Conservation (phyloP, 2,797 vertebrate species). For the Amblyopsis hoosieri region DNA sequence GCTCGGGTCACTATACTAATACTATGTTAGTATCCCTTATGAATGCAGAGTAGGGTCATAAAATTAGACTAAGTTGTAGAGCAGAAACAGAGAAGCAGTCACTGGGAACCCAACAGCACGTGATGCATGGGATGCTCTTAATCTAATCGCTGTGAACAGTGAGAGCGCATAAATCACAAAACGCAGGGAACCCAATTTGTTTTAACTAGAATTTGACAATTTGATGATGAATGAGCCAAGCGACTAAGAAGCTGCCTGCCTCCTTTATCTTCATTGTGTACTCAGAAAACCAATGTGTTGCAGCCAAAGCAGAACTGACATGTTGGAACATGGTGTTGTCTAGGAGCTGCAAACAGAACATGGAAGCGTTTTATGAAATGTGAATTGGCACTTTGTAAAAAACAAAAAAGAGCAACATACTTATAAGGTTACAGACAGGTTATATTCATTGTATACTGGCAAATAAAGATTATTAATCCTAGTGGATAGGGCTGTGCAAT, state of each 20-base stretch:
- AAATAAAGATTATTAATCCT: too few relatives aligned
- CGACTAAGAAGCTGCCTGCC: constrained; percentile 44
- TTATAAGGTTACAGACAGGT: too few relatives aligned
- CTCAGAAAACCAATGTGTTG: constrained; percentile 34
- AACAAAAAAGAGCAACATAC: too few relatives aligned
- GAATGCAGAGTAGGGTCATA: too few relatives aligned
- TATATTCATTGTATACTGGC: too few relatives aligned
- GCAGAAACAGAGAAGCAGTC: not conserved
- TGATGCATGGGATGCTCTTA: constrained; percentile 16
- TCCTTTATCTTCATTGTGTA: constrained; percentile 54
- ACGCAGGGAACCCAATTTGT: constrained; percentile 59
- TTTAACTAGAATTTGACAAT: constrained; percentile 59
- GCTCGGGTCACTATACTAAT: not conserved
- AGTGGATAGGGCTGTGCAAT: too few relatives aligned
- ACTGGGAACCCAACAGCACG: not conserved
- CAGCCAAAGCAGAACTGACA: constrained; percentile 38
- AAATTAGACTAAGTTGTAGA: too few relatives aligned
- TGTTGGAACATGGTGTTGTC: constrained; percentile 23
- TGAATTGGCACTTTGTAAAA: too few relatives aligned
- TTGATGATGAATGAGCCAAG: constrained; percentile 59
- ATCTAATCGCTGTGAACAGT: constrained; percentile 24
- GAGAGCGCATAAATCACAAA: constrained; percentile 39
- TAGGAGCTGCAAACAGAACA: constrained; percentile 48
- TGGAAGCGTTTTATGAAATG: constrained; percentile 15
- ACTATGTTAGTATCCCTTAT: too few relatives aligned